A percentile compares a stretch with the other conserved stretches of the same genome.
These are phyloP conservation scores for Opisthocomus hoazin DNA, from an alignment of 2,113 vertebrate genomes.

Conservation along the genomic window DNA sequence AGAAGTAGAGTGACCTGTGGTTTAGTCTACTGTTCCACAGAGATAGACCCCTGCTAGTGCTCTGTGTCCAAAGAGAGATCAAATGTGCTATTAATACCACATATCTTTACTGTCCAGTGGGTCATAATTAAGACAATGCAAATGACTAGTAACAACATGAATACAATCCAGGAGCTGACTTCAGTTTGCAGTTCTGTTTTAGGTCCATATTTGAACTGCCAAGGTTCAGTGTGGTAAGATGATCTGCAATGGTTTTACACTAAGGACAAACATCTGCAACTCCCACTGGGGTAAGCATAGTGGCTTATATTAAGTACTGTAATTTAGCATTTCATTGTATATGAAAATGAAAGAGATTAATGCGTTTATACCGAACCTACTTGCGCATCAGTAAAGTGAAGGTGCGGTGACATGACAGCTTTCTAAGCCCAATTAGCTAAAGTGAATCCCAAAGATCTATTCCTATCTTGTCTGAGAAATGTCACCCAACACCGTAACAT, in stretches of 20 bases:
- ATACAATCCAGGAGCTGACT: not conserved
- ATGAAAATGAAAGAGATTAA: slow-evolving; percentile 9
- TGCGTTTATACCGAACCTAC: not conserved
- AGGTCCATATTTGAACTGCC: not conserved
- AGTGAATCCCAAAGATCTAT: not conserved
- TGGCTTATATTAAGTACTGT: not conserved
- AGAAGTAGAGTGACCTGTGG: not conserved
- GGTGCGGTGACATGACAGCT: not conserved
- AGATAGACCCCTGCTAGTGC: not conserved
- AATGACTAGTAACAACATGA: not conserved
- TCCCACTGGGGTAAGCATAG: not conserved
- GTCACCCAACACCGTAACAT: not conserved
- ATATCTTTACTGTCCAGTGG: not conserved
- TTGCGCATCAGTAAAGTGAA: not conserved
- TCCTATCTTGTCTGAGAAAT: not conserved
- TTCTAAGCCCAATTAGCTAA: not conserved
- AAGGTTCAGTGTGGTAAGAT: not conserved
- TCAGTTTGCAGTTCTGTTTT: not conserved
- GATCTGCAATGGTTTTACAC: not conserved
- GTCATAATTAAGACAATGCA: not conserved
- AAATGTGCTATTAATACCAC: not conserved
- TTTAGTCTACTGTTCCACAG: not conserved
- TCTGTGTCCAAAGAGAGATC: not conserved
- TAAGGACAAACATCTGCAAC: not conserved
- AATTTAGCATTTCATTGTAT: not conserved